Conservation (phyloP, 2,113 vertebrate species). For the Hippocampus barbouri region DNA sequence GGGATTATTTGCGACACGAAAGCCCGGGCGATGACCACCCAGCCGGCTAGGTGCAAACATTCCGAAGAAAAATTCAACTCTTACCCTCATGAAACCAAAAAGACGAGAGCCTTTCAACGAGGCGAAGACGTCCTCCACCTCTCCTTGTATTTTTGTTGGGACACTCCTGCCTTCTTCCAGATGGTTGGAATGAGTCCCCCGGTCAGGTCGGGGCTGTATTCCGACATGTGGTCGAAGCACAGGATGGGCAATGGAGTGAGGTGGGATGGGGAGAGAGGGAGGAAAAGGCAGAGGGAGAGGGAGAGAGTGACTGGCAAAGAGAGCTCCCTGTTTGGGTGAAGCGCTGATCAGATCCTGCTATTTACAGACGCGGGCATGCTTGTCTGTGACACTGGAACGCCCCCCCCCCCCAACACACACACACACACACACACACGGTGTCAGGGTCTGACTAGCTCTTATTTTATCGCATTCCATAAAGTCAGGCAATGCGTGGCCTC, state of each 20-base stretch:
- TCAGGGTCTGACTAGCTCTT: slow-evolving; percentile 56
- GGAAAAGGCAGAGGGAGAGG: slow-evolving; percentile 54
- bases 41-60: not conserved
- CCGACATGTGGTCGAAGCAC: slow-evolving; percentile 49
- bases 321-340: slow-evolving; percentile 74
- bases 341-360: slow-evolving; percentile 78
- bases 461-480: slow-evolving; percentile 46
- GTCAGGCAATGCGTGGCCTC: not conserved
- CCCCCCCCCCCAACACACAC: slow-evolving; percentile 52
- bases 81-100: slow-evolving; percentile 74
- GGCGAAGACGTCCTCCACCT: slow-evolving; percentile 40
- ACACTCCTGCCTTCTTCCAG: slow-evolving; percentile 19
- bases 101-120: slow-evolving; percentile 20
- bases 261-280: slow-evolving; percentile 49
- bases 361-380: slow-evolving; percentile 82
- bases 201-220: slow-evolving; percentile 36
- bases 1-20: not conserved
- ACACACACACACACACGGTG: slow-evolving; percentile 32
- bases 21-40: not conserved
- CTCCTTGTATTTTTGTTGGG: slow-evolving; percentile 46
- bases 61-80: slow-evolving; percentile 41
- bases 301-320: slow-evolving; percentile 64
- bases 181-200: slow-evolving; percentile 15
- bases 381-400: slow-evolving; percentile 71
- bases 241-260: slow-evolving; percentile 37